phyloP scores from a whole-genome alignment of 2,888 invertebrate genomes.

The Macrophya alboannulata region DNA sequence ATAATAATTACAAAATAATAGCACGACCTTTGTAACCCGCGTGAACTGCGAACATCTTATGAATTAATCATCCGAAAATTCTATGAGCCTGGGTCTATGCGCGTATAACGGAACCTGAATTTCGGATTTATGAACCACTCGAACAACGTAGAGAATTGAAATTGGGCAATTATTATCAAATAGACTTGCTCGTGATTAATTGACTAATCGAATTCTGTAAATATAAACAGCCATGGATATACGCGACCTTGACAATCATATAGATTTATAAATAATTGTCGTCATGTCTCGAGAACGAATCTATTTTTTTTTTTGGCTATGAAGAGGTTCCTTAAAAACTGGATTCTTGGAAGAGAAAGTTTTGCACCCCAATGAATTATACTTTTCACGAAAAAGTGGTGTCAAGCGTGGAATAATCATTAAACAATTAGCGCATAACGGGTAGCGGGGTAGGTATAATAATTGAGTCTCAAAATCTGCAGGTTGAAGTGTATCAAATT shows the following conservation, averaged over 20 bases:
- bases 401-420: constrained; percentile 20
- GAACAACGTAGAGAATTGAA: neutral
- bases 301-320: neutral
- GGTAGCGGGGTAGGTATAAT: neutral
- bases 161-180: neutral
- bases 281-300: neutral
- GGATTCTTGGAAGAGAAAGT: neutral
- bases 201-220: neutral
- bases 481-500: constrained; percentile 2
- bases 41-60: constrained; percentile 4
- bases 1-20: constrained; percentile 49
- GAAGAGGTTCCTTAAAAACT: neutral
- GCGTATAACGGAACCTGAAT: neutral
- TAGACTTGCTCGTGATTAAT: neutral
- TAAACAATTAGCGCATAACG: neutral
- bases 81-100: neutral
- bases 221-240: neutral
- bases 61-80: constrained; percentile 52
- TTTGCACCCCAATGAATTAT: neutral
- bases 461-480: neutral
- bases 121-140: neutral
- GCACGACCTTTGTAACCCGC: constrained; percentile 16
- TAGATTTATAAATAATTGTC: neutral
- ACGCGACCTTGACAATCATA: neutral
- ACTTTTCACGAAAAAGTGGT: neutral